Evolutionary conservation across 2,113 vertebrate species (phyloP).

Genomic region (Ploceus nigricollis): DNA sequence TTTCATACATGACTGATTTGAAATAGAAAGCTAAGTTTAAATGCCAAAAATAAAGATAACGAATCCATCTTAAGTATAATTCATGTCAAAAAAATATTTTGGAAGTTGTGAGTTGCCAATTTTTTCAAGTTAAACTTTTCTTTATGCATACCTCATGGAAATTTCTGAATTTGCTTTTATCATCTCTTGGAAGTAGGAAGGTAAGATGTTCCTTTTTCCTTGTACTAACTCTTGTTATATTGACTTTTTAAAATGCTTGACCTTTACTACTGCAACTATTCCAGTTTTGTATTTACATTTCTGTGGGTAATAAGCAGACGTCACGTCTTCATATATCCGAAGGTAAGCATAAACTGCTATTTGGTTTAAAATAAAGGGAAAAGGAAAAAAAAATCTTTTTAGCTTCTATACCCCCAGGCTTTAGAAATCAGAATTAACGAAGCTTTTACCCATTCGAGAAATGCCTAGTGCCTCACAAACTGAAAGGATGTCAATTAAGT

Average conservation of each 20-base stretch:
- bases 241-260: not conserved
- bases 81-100: not conserved
- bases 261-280: not conserved
- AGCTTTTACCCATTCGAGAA: conserved; percentile 14
- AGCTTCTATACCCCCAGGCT: not conserved
- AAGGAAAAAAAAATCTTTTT: not conserved
- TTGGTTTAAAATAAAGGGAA: not conserved
- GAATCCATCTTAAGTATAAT: not conserved
- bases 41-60: not conserved
- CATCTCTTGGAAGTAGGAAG: not conserved
- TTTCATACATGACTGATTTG: not conserved
- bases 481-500: conserved; percentile 2
- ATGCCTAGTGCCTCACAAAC: not conserved
- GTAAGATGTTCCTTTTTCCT: not conserved
- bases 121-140: not conserved
- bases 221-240: not conserved
- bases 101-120: not conserved
- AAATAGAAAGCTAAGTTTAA: not conserved
- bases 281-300: not conserved
- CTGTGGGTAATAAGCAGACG: not conserved
- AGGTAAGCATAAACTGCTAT: not conserved
- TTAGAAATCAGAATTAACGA: not conserved
- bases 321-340: not conserved
- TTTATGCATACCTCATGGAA: not conserved
- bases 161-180: not conserved